These are phyloP conservation scores for Pocillopora meandrina DNA, from an alignment of 92 coral and sea anemone genomes.

Conservation along the genomic window DNA sequence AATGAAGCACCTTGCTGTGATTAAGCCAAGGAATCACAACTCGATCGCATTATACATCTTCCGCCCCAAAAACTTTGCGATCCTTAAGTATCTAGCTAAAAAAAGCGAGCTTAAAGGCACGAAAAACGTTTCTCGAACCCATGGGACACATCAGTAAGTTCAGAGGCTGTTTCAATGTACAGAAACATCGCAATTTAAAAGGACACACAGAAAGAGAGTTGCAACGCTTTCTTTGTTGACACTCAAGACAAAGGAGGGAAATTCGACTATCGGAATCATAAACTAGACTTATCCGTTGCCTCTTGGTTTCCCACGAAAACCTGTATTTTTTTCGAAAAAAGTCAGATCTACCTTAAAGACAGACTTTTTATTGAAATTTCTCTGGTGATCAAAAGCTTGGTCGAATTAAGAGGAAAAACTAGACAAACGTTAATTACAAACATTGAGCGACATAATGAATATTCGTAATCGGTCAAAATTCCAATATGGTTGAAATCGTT, in stretches of 20 bases:
- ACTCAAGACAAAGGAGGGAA: constrained; percentile 27
- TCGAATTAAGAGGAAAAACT: neutral
- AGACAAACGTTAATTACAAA: constrained; percentile 26
- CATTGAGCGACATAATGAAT: constrained; percentile 38
- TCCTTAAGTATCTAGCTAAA: neutral
- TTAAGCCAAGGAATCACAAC: constrained; percentile 35
- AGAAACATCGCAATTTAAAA: constrained; percentile 2
- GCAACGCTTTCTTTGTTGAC: constrained; percentile 44
- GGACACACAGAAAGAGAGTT: neutral
- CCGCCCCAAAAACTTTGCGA: neutral
- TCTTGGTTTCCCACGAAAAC: neutral
- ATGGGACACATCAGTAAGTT: neutral
- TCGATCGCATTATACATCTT: constrained; percentile 30
- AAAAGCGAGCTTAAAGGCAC: neutral
- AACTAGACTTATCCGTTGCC: constrained; percentile 16
- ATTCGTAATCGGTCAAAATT: constrained; percentile 39
- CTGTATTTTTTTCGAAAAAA: neutral
- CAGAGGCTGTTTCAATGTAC: neutral
- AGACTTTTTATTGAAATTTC: neutral
- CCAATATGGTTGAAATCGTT: constrained; percentile 41
- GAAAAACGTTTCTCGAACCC: neutral
- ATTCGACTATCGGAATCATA: constrained; percentile 44
- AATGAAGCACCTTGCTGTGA: constrained; percentile 57
- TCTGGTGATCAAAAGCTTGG: neutral
- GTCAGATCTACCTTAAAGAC: neutral